These are phyloP conservation scores for Harmothoe impar DNA, from an alignment of 2,888 invertebrate species.

Conservation along the genomic window DNA sequence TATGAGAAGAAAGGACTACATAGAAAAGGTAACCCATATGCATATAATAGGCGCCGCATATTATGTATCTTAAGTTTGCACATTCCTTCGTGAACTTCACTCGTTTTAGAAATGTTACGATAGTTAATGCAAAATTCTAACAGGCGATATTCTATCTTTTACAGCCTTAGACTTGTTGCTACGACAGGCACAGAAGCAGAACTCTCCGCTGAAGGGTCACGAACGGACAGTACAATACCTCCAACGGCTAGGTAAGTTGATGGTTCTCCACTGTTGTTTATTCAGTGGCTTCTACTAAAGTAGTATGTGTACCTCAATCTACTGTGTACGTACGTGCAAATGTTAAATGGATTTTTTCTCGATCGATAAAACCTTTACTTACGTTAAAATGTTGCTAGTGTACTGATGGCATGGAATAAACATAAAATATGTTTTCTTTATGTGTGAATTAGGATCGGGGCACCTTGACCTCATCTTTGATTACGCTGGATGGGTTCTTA, in stretches of 20 bases:
- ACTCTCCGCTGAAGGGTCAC: conserved; percentile 91
- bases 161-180: conserved; percentile 92
- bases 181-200: conserved; percentile 87
- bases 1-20: conserved; percentile 97
- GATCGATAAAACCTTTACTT: too few species aligned
- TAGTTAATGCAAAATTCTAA: too few species aligned
- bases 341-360: too few species aligned
- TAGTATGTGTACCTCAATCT: too few species aligned
- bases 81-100: too few species aligned
- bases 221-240: conserved; percentile 95
- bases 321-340: too few species aligned
- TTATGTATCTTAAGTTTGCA: neutral
- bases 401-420: too few species aligned
- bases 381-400: too few species aligned
- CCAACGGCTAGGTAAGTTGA: conserved; percentile 90
- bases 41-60: neutral
- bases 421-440: neutral
- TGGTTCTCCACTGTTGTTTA: too few species aligned
- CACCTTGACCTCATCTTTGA: conserved; percentile 95
- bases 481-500: conserved; percentile 96
- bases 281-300: too few species aligned
- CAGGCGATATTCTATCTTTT: conserved; percentile 62
- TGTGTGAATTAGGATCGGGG: conserved; percentile 87
- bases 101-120: too few species aligned
- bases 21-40: conserved; percentile 86